A percentile compares a stretch with the other conserved stretches of the same genome.
These are phyloP conservation scores for Kuschelorhynchus macadamiae DNA, from an alignment of 2,888 invertebrate species.

Conservation along the genomic window DNA sequence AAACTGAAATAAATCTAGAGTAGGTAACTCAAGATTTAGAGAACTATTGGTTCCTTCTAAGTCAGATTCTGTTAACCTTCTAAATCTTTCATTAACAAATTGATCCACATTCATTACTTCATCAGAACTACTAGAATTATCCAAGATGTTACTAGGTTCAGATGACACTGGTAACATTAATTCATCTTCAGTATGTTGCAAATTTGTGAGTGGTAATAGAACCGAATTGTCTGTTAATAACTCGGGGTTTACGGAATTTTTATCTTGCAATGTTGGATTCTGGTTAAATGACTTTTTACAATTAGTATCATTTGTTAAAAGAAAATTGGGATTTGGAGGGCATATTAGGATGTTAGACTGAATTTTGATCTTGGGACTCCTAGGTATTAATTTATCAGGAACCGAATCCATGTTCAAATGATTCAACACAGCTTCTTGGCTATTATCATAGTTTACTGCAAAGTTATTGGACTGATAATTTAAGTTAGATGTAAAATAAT, in stretches of 20 bases:
- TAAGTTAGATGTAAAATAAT: not conserved
- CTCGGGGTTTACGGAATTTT: conserved; percentile 33
- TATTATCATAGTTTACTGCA: conserved; percentile 9
- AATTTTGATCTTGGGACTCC: conserved; percentile 35
- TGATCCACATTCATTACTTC: conserved; percentile 69
- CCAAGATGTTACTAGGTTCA: conserved; percentile 61
- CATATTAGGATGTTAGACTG: conserved; percentile 43
- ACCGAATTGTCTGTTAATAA: conserved; percentile 60
- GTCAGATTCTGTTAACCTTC: conserved; percentile 65
- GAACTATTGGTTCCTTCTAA: conserved; percentile 57
- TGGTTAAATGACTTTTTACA: not conserved
- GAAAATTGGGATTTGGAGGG: conserved; percentile 24
- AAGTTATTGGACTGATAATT: conserved; percentile 9
- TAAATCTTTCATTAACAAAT: conserved; percentile 67
- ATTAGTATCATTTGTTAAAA: not conserved
- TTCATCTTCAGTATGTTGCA: conserved; percentile 61
- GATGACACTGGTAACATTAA: conserved; percentile 61
- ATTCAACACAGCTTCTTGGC: not conserved
- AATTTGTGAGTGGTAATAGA: conserved; percentile 56
- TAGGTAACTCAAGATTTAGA: conserved; percentile 63
- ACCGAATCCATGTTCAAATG: not conserved
- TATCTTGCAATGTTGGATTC: not conserved
- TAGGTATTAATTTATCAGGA: not conserved
- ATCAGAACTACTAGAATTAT: conserved; percentile 65
- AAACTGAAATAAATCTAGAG: conserved; percentile 66